Evolutionary conservation across 2,113 vertebrate species (phyloP).

Genomic region (Gadus macrocephalus): DNA sequence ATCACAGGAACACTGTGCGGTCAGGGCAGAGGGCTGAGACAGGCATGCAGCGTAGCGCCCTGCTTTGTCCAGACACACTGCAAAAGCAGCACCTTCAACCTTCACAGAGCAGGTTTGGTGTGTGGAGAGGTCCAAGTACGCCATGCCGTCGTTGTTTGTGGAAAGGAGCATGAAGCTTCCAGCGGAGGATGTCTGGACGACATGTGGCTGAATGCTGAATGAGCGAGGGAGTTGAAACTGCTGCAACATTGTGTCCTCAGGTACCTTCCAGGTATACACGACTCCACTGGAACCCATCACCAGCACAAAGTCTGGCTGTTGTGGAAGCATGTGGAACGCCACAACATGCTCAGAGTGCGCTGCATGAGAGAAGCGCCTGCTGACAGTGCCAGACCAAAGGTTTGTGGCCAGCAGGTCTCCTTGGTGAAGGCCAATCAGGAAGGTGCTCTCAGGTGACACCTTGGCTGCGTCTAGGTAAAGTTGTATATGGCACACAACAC

Average conservation of each 20-base stretch:
- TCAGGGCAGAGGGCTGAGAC: conserved; percentile 15
- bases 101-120: conserved; percentile 62
- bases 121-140: conserved; percentile 60
- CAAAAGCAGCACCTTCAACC: conserved; percentile 49
- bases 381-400: conserved; percentile 73
- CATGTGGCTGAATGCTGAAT: conserved; percentile 45
- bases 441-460: conserved; percentile 74
- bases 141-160: conserved; percentile 42
- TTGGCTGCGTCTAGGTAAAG: conserved; percentile 55
- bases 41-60: conserved; percentile 63
- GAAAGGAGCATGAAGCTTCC: conserved; percentile 66
- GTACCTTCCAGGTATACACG: conserved; percentile 75
- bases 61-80: conserved; percentile 53
- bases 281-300: conserved; percentile 63
- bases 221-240: conserved; percentile 65
- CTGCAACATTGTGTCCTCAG: conserved; percentile 68
- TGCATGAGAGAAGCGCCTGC: conserved; percentile 65
- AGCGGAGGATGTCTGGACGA: conserved; percentile 66
- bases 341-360: conserved; percentile 51
- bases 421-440: conserved; percentile 62
- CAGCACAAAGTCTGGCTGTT: conserved; percentile 70
- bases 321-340: conserved; percentile 63
- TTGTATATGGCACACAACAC: conserved; percentile 66
- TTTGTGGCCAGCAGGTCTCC: conserved; percentile 71
- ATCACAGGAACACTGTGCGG: conserved; percentile 42